Evolutionary conservation across 2,888 invertebrate species (phyloP), one percentile per base, ranked within the genome.

Genomic region (Dryadula phaetusa): DNA sequence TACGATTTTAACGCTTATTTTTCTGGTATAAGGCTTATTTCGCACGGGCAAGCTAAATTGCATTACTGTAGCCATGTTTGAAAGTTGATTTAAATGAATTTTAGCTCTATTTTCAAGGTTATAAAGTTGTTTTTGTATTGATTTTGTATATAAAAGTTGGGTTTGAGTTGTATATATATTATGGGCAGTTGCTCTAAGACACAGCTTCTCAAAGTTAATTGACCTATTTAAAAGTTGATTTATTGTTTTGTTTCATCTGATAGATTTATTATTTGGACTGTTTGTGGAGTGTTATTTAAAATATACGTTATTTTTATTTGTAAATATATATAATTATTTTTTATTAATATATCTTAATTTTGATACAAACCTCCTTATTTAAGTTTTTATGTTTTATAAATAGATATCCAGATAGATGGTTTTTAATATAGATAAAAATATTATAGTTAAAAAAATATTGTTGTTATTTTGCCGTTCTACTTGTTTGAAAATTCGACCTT

Each of bases 121-220:
- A 4, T 80, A 82, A 72, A 72, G 74, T 75, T 69, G 37, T 69
- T 70, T 71, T 69, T 81, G 28, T 40, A 12, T 47, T 75, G 65
- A 37, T 40, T 16, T 8, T 16, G 34, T 18, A 10, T 16, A 44
- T 66, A 73, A 83, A 85, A 86, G 86, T 85, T 87, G 78, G 79
- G 77, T 79, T 76, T 81, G n/a, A 81, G 74, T 75, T 84, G 81
- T 85, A 81, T 80, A 79, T 86, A 84, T 85, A 80, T 83, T 77
- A 83, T 85, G 85, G 86, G 90, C 92, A 92, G 92, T 92, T 91
- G 92, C 86, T 88, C 76, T 71, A 63, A 78, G 75, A 70, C 88
- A 81, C 73, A 61, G 88, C 60, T 80, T 83, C 83, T 77, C 74
- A 90, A 91, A 86, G 75, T 85, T 84, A 47, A 56, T 54, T 49